phyloP scores from a whole-genome alignment of 2,113 vertebrate genomes.

The Lipotes vexillifer region DNA sequence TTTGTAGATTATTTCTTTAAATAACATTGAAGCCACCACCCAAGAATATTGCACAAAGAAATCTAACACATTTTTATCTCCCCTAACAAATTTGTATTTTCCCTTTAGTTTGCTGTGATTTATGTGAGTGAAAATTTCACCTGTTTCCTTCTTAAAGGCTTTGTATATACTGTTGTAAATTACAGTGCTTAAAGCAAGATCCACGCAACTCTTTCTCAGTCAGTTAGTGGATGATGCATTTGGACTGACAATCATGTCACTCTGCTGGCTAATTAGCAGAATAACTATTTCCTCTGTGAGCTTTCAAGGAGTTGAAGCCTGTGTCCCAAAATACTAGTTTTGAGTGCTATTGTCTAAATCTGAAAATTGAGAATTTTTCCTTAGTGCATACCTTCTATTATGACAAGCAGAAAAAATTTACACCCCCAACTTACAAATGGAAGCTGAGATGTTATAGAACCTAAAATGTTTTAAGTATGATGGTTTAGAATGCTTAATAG shows the following conservation, averaged over 20 bases:
- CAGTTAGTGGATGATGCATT: neutral
- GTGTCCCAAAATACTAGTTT: neutral
- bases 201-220: neutral
- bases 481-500: neutral
- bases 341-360: neutral
- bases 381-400: neutral
- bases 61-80: neutral
- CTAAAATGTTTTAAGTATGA: neutral
- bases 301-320: neutral
- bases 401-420: neutral
- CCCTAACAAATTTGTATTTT: neutral
- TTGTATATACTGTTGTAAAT: neutral
- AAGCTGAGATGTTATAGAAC: neutral
- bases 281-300: neutral
- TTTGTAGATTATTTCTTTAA: neutral
- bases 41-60: neutral
- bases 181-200: neutral
- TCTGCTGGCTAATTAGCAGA: constrained; percentile 1
- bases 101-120: neutral
- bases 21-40: neutral
- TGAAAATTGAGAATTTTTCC: neutral
- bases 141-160: neutral
- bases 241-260: neutral
- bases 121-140: neutral
- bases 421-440: neutral